Percentiles rank a stretch among this genome's conserved stretches.
Evolutionary conservation across 2,797 vertebrate species (phyloP).

Genomic region (Aselliscus stoliczkanus): DNA sequence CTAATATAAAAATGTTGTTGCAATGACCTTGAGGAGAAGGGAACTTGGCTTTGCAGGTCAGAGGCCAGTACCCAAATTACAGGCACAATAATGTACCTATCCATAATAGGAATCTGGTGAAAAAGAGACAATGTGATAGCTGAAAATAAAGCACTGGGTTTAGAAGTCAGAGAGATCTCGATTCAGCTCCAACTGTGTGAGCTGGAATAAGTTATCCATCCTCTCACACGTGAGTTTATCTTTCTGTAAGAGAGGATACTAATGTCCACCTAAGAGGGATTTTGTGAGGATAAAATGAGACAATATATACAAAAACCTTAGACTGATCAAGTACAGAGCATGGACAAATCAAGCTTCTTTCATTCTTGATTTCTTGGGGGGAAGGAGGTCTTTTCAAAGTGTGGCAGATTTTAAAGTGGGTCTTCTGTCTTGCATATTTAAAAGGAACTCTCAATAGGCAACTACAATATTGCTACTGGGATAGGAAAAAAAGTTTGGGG

Average conservation of each 20-base stretch:
- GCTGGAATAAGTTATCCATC: neutral
- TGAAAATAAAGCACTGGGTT: neutral
- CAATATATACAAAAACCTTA: neutral
- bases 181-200: neutral
- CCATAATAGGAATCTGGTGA: neutral
- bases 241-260: neutral
- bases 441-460: neutral
- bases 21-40: neutral
- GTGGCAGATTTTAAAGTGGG: neutral
- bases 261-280: neutral
- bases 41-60: neutral
- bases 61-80: neutral
- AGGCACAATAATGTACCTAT: too few species aligned
- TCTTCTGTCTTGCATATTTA: neutral
- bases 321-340: neutral
- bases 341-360: neutral
- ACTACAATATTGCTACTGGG: too few species aligned
- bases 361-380: neutral
- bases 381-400: rapidly evolving
- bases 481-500: too few species aligned
- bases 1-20: neutral
- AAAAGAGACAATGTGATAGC: neutral
- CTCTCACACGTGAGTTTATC: neutral
- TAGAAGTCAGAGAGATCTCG: neutral
- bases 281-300: neutral